phyloP scores from a whole-genome alignment of 2,888 invertebrate species.

The Selenia dentaria region DNA sequence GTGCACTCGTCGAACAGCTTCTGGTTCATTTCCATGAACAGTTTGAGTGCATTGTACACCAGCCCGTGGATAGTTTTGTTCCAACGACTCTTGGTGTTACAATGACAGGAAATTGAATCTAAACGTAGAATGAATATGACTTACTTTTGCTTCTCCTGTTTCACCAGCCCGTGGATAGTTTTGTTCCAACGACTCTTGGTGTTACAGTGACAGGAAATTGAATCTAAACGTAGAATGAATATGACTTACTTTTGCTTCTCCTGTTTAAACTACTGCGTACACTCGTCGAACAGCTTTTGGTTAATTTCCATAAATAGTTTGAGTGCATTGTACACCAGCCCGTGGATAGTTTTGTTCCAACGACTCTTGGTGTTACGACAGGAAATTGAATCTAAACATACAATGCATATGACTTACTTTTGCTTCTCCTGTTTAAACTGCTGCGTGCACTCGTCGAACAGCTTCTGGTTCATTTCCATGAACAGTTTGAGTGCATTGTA shows the following conservation, averaged over 20 bases:
- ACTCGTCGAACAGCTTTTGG: slow-evolving; percentile 99
- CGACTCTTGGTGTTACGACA: slow-evolving; percentile 98
- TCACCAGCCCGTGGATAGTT: slow-evolving; percentile 98
- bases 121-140: slow-evolving; percentile 43
- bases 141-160: slow-evolving; percentile 93
- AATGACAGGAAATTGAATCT: slow-evolving; percentile 81
- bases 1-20: slow-evolving; percentile 99
- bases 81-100: slow-evolving; percentile 99
- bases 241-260: slow-evolving; percentile 90
- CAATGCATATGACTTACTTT: slow-evolving; percentile 81
- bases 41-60: slow-evolving; percentile 99
- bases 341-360: slow-evolving; percentile 99
- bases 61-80: slow-evolving; percentile 99
- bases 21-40: slow-evolving; percentile 99
- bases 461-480: slow-evolving; percentile 99
- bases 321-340: slow-evolving; percentile 99
- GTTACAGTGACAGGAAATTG: slow-evolving; percentile 87
- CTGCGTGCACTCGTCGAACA: slow-evolving; percentile 99
- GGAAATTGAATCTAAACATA: background rate
- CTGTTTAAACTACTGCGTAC: slow-evolving; percentile 96
- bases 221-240: background rate
- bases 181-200: slow-evolving; percentile 99
- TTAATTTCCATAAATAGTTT: slow-evolving; percentile 99
- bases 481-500: slow-evolving; percentile 99
- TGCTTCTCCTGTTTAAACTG: slow-evolving; percentile 95